phyloP scores from a whole-genome alignment of 1,140 invertebrate genomes.

The Drosophila seguyi region DNA sequence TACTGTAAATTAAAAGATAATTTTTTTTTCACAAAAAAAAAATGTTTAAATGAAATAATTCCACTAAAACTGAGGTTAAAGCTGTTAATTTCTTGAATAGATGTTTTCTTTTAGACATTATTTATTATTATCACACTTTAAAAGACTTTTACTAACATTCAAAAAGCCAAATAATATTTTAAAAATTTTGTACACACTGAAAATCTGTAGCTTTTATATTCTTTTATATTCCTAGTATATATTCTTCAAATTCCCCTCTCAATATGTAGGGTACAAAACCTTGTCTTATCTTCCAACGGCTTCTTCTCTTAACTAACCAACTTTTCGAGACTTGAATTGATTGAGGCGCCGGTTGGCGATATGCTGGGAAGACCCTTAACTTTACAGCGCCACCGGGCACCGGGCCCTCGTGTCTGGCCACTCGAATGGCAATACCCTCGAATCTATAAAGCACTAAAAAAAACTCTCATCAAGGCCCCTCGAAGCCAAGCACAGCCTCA shows the following conservation, averaged over 20 bases:
- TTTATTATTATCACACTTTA: no score
- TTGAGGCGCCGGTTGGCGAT: slow-evolving; percentile 16
- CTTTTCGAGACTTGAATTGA: slow-evolving; percentile 8
- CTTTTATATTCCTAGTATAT: background rate
- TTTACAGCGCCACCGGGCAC: slow-evolving; percentile 21
- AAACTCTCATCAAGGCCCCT: slow-evolving; percentile 46
- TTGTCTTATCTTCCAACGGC: background rate
- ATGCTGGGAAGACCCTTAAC: slow-evolving; percentile 18
- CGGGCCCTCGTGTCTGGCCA: slow-evolving; percentile 19
- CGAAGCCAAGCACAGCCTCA: slow-evolving; percentile 54
- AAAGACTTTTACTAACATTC: background rate
- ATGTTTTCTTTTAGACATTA: no score
- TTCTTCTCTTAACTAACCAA: slow-evolving; percentile 5
- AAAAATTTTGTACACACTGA: background rate
- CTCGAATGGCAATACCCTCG: slow-evolving; percentile 52
- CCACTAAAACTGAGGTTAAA: no score
- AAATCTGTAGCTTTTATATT: no score
- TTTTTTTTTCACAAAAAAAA: no score
- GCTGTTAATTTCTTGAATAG: no score
- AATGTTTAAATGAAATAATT: no score
- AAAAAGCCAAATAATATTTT: background rate
- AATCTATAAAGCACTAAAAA: slow-evolving; percentile 24
- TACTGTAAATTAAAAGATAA: no score
- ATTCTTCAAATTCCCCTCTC: background rate
- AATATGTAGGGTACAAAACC: background rate